A percentile compares a stretch with the other conserved stretches of the same genome.
Conservation (phyloP, 2,113 vertebrate genomes). For the Tiliqua scincoides region DNA sequence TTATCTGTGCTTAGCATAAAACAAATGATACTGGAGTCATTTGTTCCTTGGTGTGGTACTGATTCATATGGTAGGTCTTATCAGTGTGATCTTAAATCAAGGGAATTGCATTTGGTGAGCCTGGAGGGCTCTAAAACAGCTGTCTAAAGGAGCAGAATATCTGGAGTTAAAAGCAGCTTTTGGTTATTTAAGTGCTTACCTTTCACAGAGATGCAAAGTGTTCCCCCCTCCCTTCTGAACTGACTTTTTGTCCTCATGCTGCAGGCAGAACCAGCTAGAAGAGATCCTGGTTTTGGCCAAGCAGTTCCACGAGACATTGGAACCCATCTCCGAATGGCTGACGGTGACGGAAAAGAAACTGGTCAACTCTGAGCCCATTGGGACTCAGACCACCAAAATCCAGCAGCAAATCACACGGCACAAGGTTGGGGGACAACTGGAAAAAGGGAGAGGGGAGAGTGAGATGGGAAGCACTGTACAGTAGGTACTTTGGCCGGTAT, state of each 20-base stretch:
- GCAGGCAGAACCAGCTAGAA: constrained; percentile 94
- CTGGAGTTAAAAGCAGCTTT: too few species aligned
- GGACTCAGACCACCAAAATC: constrained; percentile 96
- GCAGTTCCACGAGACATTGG: constrained; percentile 94
- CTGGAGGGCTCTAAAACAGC: background rate
- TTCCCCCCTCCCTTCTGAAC: background rate
- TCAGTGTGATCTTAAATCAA: background rate
- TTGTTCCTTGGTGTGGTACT: too few species aligned
- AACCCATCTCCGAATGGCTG: constrained; percentile 95
- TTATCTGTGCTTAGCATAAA: too few species aligned
- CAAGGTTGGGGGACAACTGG: constrained; percentile 80
- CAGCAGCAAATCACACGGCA: constrained; percentile 94
- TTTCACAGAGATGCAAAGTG: rapidly evolving
- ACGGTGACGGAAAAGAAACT: constrained; percentile 92
- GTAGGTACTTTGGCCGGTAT: rapidly evolving
- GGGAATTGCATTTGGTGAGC: background rate
- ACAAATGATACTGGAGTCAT: background rate
- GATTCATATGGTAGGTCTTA: background rate
- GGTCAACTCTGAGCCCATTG: constrained; percentile 94
- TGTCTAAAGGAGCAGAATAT: background rate
- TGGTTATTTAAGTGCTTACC: background rate
- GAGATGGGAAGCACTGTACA: background rate
- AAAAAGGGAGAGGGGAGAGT: rapidly evolving
- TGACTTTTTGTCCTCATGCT: constrained; percentile 33
- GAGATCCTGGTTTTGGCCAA: constrained; percentile 95